Evolutionary conservation across 2,888 invertebrate genomes (phyloP).

Genomic region (Rhingia rostrata): DNA sequence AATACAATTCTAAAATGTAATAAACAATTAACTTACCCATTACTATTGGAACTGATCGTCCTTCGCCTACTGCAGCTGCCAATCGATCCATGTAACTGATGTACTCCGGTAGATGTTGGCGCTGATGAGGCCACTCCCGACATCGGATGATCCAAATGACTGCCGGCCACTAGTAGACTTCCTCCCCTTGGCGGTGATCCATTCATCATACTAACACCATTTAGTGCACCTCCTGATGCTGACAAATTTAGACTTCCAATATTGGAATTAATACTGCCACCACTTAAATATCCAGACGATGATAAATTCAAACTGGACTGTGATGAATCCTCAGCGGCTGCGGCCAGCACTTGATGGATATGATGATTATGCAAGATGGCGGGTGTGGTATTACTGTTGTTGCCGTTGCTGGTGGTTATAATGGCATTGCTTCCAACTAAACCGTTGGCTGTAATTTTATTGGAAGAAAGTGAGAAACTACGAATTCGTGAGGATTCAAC

Average conservation of each 20-base stretch:
- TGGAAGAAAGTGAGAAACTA: constrained; percentile 82
- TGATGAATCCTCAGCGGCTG: constrained; percentile 76
- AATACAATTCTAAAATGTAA: background rate
- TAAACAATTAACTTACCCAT: constrained; percentile 79
- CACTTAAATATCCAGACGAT: constrained; percentile 77
- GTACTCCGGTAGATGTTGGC: constrained; percentile 65
- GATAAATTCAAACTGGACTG: constrained; percentile 78
- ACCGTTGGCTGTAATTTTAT: constrained; percentile 81
- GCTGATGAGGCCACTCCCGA: constrained; percentile 66
- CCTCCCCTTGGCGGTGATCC: constrained; percentile 73
- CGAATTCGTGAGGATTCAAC: constrained; percentile 80
- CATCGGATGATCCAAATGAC: constrained; percentile 66
- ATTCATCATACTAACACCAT: constrained; percentile 65
- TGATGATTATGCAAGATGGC: constrained; percentile 72
- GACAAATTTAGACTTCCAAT: constrained; percentile 75
- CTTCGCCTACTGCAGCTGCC: constrained; percentile 78
- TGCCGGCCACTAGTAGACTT: constrained; percentile 66
- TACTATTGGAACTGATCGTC: constrained; percentile 83
- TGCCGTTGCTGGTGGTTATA: constrained; percentile 50
- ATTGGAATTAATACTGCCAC: constrained; percentile 76
- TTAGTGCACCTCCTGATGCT: constrained; percentile 46
- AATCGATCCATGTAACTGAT: constrained; percentile 69
- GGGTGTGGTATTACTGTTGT: constrained; percentile 62
- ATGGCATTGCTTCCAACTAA: constrained; percentile 66
- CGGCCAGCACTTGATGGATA: constrained; percentile 68